Evolutionary conservation across 2,888 invertebrate species (phyloP).

Genomic region (Diplolepis rosae): DNA sequence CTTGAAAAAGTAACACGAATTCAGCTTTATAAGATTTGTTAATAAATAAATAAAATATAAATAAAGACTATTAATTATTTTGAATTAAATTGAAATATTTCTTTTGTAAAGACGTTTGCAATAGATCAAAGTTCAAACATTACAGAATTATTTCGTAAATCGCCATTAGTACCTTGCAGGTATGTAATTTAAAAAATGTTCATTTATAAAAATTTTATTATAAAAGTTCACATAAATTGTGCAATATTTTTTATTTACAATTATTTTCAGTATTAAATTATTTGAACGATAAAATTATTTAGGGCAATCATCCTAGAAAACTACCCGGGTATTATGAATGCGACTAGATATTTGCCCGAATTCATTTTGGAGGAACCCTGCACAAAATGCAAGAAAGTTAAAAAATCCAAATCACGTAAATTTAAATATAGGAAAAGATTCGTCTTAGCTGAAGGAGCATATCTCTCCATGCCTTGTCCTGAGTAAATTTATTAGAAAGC

Average conservation of each 20-base stretch:
- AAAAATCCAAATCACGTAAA: conserved; percentile 67
- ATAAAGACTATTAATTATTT: neutral
- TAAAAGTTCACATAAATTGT: neutral
- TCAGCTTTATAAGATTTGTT: neutral
- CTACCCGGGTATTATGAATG: conserved; percentile 74
- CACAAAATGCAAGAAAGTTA: conserved; percentile 63
- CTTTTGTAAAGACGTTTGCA: conserved; percentile 43
- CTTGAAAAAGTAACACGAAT: conserved; percentile 49
- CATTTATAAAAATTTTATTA: neutral
- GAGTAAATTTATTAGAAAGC: too few relatives aligned
- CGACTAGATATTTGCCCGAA: conserved; percentile 75
- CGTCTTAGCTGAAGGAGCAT: conserved; percentile 76
- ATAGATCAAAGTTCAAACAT: conserved; percentile 41
- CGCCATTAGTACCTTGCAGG: conserved; percentile 66
- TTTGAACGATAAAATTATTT: conserved; percentile 41
- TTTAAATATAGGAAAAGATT: conserved; percentile 75
- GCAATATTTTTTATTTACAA: neutral
- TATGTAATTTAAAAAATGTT: conserved; percentile 37
- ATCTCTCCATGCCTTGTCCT: conserved; percentile 76
- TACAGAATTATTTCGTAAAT: conserved; percentile 57
- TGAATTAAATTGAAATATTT: neutral
- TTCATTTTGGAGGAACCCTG: conserved; percentile 72
- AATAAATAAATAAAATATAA: neutral
- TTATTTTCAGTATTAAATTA: neutral
- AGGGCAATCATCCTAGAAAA: conserved; percentile 73